Conservation (phyloP, 2,797 vertebrate genomes). For the Pelobates cultripes region DNA sequence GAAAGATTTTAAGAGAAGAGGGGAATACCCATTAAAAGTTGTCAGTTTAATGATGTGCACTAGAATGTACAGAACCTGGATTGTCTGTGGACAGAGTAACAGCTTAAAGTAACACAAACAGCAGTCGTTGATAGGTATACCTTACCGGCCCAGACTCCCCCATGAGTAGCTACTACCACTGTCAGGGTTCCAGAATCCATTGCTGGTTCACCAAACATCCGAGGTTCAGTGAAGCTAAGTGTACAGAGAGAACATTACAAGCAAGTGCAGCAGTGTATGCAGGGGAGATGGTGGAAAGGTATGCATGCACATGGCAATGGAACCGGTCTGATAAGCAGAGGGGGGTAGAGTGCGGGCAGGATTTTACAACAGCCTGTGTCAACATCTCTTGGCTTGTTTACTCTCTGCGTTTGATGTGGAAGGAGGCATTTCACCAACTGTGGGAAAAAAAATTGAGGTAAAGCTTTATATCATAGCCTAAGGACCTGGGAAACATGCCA, state of each 20-base stretch:
- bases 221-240: not conserved
- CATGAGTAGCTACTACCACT: not conserved
- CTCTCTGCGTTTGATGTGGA: constrained; percentile 5
- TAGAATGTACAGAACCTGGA: too few relatives aligned
- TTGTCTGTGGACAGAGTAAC: too few relatives aligned
- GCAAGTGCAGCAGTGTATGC: not conserved
- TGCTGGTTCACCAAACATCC: not conserved
- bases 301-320: constrained; percentile 36
- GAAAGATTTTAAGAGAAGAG: too few relatives aligned
- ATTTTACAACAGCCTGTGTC: constrained; percentile 44
- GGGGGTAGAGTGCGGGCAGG: constrained; percentile 28
- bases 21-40: too few relatives aligned
- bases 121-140: not conserved
- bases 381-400: constrained; percentile 42
- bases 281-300: constrained; percentile 36
- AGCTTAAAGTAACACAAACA: too few relatives aligned
- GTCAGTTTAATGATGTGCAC: too few relatives aligned
- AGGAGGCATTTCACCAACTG: constrained; percentile 2
- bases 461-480: too few relatives aligned
- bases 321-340: constrained; percentile 50
- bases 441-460: not conserved
- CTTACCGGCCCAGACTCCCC: constrained; percentile 39
- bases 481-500: too few relatives aligned
- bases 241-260: not conserved
- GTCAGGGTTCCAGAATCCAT: constrained; percentile 29